phyloP scores from a whole-genome alignment of 2,113 vertebrate genomes.

The Python bivittatus region DNA sequence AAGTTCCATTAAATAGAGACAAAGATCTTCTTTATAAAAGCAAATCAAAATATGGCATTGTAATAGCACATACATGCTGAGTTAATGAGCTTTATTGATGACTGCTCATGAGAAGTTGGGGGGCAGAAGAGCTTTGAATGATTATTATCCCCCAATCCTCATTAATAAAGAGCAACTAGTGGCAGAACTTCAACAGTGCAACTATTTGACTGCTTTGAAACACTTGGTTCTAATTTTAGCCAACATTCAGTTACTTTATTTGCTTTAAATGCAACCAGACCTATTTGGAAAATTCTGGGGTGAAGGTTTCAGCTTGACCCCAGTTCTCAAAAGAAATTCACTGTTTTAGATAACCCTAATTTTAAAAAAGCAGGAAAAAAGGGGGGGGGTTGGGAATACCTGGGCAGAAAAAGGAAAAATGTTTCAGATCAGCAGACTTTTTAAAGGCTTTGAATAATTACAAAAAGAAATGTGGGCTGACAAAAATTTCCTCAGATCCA shows the following conservation, averaged over 20 bases:
- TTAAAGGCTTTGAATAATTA: neutral
- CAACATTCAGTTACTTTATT: neutral
- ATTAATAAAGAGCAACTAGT: neutral
- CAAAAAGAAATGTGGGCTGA: neutral
- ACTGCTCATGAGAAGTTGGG: neutral
- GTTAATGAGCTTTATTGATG: neutral
- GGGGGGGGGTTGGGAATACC: neutral
- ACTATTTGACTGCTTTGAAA: neutral
- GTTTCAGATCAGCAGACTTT: neutral
- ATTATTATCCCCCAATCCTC: neutral
- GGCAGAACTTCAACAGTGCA: neutral
- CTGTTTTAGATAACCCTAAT: neutral
- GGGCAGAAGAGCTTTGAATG: neutral
- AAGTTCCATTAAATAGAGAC: neutral
- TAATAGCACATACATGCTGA: neutral
- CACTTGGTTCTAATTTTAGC: neutral
- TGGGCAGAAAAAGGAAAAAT: neutral
- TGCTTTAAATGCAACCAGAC: neutral
- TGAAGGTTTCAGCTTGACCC: neutral
- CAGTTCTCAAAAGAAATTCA: neutral
- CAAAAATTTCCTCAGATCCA: neutral
- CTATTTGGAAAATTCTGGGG: neutral
- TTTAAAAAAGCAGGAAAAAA: neutral
- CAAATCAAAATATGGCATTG: neutral
- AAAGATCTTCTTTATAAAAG: neutral